Percentiles rank a stretch among this genome's conserved stretches.
phyloP scores from a whole-genome alignment of 2,113 vertebrate species.

The Chinchilla lanigera region DNA sequence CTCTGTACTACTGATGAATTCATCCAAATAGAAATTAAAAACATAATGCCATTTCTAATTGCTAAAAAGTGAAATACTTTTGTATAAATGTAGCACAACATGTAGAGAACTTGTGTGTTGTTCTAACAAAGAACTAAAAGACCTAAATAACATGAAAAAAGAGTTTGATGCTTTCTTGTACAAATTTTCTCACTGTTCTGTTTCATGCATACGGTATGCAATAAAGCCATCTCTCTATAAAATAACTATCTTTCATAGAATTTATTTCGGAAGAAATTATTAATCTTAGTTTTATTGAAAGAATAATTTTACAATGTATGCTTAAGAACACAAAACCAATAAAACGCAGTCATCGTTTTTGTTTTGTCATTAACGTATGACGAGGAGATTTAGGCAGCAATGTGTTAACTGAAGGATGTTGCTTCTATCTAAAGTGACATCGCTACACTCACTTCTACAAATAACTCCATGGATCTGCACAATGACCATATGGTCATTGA shows the following conservation, averaged over 20 bases:
- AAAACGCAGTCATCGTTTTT: background rate
- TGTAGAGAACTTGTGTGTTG: background rate
- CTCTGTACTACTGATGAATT: background rate
- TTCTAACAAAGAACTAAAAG: background rate
- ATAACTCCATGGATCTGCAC: background rate
- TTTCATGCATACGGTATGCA: background rate
- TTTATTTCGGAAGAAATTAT: background rate
- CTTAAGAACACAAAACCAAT: background rate
- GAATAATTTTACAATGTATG: background rate
- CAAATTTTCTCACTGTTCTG: background rate
- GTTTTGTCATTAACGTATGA: conserved; percentile 13
- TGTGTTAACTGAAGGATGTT: background rate
- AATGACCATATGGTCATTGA: background rate
- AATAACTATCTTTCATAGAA: background rate
- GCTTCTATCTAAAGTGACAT: background rate
- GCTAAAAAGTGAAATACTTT: background rate
- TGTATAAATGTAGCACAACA: background rate
- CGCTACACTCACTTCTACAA: background rate
- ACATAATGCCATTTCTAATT: background rate
- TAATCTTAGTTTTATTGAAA: conserved; percentile 18
- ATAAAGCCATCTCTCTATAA: background rate
- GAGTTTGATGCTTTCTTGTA: background rate
- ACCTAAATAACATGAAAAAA: background rate
- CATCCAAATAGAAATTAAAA: background rate
- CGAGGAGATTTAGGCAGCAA: background rate